Base-by-base conservation (phyloP, 1,140 invertebrate genomes). In the Drosophila gunungcola region DNA sequence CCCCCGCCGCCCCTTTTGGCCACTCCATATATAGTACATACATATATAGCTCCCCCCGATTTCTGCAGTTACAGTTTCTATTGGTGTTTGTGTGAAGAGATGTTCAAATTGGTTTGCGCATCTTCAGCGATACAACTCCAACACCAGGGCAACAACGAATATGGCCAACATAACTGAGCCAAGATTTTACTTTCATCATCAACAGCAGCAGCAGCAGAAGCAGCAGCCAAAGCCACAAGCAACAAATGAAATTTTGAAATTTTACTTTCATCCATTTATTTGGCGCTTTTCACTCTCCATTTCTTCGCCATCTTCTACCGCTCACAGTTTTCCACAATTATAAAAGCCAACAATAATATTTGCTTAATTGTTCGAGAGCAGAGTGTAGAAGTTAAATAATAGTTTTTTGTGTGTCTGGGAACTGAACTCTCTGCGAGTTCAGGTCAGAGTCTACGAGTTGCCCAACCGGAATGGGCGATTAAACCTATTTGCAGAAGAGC, bases 121-220 rank as follows among this genome's bases (percentile, higher is more conserved):
- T 75, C 73, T 75, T 75, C 73, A 25, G 38, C 62, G 38, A 25
- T n/a, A 51, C 62, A 75, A 49, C 55, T 48, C 39, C 64, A 57
- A 32, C 51, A 57, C 10, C 16, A 10, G 13, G 16, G 43, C 42
- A 53, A 38, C 42, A 49, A 34, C 70, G 53, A 57, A 75, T 57
- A 75, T 65, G 60, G 73, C 58, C 69, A 76, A 79, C 55, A 79
- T 72, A 83, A 73, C 65, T 79, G 55, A 73, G 52, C 65, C 63
- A 70, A 70, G 78, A 88, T 89, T 86, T 88, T 89, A 89, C 83
- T 88, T 86, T 86, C 82, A 86, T 88, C 83, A 88, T 72, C 73
- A 54, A 2, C 62, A 73, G 16, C 52, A 61, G 42, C 52, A 60
- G 49, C 48, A 73, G 6, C 57, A 60, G n/a, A n/a, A n/a, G 1